These are phyloP conservation scores for Pica pica DNA, from an alignment of 2,113 vertebrate genomes.

Conservation along the genomic window DNA sequence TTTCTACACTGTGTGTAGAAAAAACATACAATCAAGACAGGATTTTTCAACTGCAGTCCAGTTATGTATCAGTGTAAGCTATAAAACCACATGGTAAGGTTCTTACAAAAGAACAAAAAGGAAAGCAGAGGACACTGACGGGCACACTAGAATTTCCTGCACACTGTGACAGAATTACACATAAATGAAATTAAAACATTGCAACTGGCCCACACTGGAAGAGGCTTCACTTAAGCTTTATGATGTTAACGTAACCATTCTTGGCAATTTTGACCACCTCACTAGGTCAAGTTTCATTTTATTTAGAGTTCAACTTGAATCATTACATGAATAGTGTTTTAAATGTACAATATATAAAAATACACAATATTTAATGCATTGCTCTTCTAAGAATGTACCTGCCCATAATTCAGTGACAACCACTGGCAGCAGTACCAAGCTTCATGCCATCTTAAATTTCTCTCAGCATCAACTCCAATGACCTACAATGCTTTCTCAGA, in stretches of 20 bases:
- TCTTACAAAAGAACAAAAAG: background rate
- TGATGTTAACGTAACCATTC: background rate
- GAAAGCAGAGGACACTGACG: background rate
- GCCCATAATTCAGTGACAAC: background rate
- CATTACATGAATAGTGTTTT: background rate
- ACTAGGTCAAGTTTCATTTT: background rate
- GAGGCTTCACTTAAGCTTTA: background rate
- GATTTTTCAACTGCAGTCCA: background rate
- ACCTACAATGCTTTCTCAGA: background rate
- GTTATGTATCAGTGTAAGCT: background rate
- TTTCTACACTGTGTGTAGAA: background rate
- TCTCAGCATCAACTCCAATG: background rate
- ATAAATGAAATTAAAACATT: background rate
- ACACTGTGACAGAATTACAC: background rate
- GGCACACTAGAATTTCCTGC: background rate
- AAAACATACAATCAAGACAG: background rate
- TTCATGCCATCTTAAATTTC: background rate
- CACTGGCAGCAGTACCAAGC: background rate
- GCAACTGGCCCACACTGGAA: background rate
- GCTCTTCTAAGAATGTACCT: background rate
- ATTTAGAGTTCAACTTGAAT: background rate
- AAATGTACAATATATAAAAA: background rate
- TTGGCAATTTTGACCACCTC: background rate
- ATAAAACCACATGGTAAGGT: rapidly evolving
- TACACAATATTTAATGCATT: background rate